Percentiles rank a stretch among this genome's conserved stretches.
Conservation (phyloP, 2,888 invertebrate species). For the Mimas tiliae region DNA sequence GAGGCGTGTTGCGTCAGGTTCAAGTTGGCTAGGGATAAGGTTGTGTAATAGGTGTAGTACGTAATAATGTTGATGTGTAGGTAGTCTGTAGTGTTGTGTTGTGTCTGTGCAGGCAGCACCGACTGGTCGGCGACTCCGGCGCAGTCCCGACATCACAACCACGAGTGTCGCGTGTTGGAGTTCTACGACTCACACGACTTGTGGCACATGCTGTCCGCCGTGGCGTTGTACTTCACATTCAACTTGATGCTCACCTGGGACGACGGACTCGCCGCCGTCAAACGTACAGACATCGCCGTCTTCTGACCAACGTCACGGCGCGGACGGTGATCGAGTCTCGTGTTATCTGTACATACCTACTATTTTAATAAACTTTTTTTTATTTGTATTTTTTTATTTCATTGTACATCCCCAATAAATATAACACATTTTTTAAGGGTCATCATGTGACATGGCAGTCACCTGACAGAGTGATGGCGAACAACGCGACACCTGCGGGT, state of each 20-base stretch:
- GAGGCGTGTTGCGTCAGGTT: too few relatives aligned
- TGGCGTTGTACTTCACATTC: conserved; percentile 92
- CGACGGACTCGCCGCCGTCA: conserved; percentile 90
- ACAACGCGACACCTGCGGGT: too few relatives aligned
- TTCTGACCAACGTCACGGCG: conserved; percentile 79
- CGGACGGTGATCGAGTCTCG: too few relatives aligned
- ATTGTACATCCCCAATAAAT: background rate
- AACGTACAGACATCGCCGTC: conserved; percentile 90
- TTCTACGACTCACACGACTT: conserved; percentile 95
- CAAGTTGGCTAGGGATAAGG: too few relatives aligned
- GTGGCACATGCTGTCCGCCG: conserved; percentile 94
- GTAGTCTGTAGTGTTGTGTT: background rate
- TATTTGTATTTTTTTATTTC: background rate
- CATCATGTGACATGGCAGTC: too few relatives aligned
- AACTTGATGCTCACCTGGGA: conserved; percentile 93
- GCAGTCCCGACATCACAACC: conserved; percentile 85
- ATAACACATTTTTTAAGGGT: background rate
- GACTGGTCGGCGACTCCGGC: conserved; percentile 87
- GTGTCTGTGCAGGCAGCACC: conserved; percentile 43
- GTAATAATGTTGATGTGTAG: background rate
- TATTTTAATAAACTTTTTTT: background rate
- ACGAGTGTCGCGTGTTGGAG: conserved; percentile 69
- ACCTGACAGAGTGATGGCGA: too few relatives aligned
- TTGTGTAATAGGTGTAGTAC: too few relatives aligned
- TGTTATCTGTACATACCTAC: background rate